These are phyloP conservation scores for Paedocypris sp. DNA, from an alignment of 2,113 vertebrate species.

Conservation along the genomic window DNA sequence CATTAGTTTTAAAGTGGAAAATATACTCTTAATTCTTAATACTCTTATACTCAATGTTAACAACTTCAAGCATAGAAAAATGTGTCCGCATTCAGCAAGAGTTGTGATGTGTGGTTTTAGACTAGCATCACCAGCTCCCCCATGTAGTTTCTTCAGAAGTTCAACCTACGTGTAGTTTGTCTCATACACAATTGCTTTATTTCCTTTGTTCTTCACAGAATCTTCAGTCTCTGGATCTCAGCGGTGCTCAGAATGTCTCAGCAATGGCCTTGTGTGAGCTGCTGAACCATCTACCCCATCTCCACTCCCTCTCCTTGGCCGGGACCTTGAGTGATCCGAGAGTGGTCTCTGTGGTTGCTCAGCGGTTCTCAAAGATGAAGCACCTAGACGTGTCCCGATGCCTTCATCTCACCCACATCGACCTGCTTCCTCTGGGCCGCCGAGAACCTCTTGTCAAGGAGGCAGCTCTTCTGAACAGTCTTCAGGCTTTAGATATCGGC, in stretches of 20 bases:
- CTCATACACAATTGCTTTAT: background rate
- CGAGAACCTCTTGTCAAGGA: constrained; percentile 7
- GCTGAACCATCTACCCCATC: constrained; percentile 37
- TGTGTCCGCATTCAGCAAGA: too few relatives aligned
- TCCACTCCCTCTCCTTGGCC: constrained; percentile 52
- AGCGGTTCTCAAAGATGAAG: constrained; percentile 40
- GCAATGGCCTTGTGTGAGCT: constrained; percentile 47
- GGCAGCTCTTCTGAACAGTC: constrained; percentile 30
- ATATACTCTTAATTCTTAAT: too few relatives aligned
- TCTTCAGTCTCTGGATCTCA: constrained; percentile 52
- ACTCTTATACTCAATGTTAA: too few relatives aligned
- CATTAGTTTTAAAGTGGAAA: too few relatives aligned
- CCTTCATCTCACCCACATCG: constrained; percentile 44
- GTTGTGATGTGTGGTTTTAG: too few relatives aligned
- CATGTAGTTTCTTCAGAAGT: too few relatives aligned
- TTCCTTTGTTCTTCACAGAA: constrained; percentile 34
- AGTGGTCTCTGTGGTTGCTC: constrained; percentile 39
- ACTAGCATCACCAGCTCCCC: too few relatives aligned
- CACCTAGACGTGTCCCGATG: constrained; percentile 57
- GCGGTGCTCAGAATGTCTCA: constrained; percentile 47
- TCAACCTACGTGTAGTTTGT: too few relatives aligned
- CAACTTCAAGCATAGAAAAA: too few relatives aligned
- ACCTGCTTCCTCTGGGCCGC: constrained; percentile 38
- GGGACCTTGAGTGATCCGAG: constrained; percentile 45
- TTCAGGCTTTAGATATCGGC: constrained; percentile 56